Conservation (phyloP, 2,888 invertebrate species). For the Tachystola acroxantha region DNA sequence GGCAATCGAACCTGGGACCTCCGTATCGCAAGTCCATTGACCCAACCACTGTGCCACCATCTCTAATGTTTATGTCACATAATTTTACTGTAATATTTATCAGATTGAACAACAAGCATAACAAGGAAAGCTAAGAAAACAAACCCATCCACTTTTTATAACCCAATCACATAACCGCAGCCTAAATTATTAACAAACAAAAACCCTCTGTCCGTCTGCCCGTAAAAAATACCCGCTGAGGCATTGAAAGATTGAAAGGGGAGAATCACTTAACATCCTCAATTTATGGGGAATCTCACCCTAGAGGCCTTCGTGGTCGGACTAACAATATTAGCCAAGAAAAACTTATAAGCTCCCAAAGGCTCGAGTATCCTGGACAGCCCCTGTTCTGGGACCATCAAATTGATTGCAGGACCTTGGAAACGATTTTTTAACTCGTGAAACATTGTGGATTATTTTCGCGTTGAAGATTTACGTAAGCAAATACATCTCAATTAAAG, state of each 20-base stretch:
- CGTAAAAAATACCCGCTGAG: conserved; percentile 60
- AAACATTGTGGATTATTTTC: background rate
- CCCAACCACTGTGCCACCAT: too few species aligned
- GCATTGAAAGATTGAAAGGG: conserved; percentile 76
- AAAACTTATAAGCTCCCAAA: conserved; percentile 57
- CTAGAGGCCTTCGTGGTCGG: conserved; percentile 67
- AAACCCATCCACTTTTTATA: conserved; percentile 3
- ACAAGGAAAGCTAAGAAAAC: too few species aligned
- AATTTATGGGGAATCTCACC: conserved; percentile 74
- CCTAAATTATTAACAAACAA: conserved; percentile 47
- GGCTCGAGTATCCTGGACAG: conserved; percentile 17
- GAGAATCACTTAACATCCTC: conserved; percentile 68
- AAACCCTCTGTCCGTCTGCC: conserved; percentile 23
- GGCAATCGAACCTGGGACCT: too few species aligned
- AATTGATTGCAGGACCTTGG: conserved; percentile 42
- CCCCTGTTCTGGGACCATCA: conserved; percentile 14
- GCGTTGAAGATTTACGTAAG: background rate
- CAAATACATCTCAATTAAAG: too few species aligned
- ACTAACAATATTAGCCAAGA: conserved; percentile 69
- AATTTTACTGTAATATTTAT: too few species aligned
- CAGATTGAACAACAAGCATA: too few species aligned
- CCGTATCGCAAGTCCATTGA: too few species aligned
- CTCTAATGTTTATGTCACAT: too few species aligned
- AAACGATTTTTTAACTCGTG: conserved; percentile 14
- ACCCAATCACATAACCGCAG: conserved; percentile 4